phyloP scores from a whole-genome alignment of 2,797 vertebrate species.

The Lophotriccus pileatus region DNA sequence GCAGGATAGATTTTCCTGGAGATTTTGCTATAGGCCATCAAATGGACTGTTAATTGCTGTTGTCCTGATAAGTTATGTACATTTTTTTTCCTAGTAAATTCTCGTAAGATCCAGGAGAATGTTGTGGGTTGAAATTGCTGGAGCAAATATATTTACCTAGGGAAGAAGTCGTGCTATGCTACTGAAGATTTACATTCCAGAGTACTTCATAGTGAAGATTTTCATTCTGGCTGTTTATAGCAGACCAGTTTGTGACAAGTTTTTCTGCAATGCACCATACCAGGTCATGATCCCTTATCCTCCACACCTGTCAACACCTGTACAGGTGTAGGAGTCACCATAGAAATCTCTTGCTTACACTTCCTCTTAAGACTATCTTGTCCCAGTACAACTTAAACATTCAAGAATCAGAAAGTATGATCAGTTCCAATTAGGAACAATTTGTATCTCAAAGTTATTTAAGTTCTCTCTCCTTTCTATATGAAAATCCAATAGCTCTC shows the following conservation, averaged over 20 bases:
- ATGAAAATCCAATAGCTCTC: not conserved
- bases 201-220: not conserved
- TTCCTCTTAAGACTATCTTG: not conserved
- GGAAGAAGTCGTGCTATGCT: not conserved
- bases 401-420: not conserved
- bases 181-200: not conserved
- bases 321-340: not conserved
- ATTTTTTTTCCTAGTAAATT: not conserved
- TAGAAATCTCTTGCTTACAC: not conserved
- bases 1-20: not conserved
- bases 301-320: not conserved
- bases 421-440: not conserved
- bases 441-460: not conserved
- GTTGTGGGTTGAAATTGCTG: not conserved
- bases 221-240: not conserved
- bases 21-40: not conserved
- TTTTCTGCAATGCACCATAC: not conserved
- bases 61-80: not conserved
- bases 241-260: not conserved
- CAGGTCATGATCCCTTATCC: not conserved
- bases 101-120: not conserved
- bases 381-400: not conserved
- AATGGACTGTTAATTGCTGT: not conserved
- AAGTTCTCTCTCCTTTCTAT: not conserved
- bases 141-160: not conserved